A percentile compares a stretch with the other conserved stretches of the same genome.
Evolutionary conservation across 2,797 vertebrate genomes (phyloP).

Genomic region (Leptoclinus maculatus): DNA sequence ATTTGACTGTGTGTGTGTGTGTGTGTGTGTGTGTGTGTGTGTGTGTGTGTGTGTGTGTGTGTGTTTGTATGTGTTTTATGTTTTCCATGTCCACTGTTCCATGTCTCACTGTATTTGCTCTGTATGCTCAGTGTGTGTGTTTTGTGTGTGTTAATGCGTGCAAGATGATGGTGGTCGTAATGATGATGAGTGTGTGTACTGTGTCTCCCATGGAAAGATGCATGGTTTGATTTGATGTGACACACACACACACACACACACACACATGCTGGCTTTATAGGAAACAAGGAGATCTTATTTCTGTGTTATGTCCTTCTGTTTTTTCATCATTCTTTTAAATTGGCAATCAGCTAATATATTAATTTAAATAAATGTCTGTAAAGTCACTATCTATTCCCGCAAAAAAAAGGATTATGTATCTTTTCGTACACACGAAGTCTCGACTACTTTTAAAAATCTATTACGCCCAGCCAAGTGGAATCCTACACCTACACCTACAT

Average conservation of each 20-base stretch:
- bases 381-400: neutral
- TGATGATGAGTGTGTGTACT: constrained; percentile 43
- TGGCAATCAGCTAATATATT: neutral
- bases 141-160: constrained; percentile 12
- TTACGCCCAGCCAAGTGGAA: too few relatives aligned
- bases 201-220: constrained; percentile 1
- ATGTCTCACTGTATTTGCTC: constrained; percentile 47
- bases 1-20: constrained; percentile 41
- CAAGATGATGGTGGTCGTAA: constrained; percentile 25
- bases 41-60: constrained; percentile 15
- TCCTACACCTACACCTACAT: too few relatives aligned
- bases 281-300: neutral
- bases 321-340: constrained; percentile 5
- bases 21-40: constrained; percentile 15
- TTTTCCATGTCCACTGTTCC: constrained; percentile 46
- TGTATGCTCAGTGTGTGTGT: constrained; percentile 14
- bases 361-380: neutral
- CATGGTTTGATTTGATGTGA: constrained; percentile 18
- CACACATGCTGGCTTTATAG: neutral
- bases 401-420: too few relatives aligned
- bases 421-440: too few relatives aligned
- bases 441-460: too few relatives aligned
- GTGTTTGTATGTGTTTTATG: constrained; percentile 24
- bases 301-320: neutral
- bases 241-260: neutral